phyloP scores from a whole-genome alignment of 2,888 invertebrate species.

The Andrena minutula region DNA sequence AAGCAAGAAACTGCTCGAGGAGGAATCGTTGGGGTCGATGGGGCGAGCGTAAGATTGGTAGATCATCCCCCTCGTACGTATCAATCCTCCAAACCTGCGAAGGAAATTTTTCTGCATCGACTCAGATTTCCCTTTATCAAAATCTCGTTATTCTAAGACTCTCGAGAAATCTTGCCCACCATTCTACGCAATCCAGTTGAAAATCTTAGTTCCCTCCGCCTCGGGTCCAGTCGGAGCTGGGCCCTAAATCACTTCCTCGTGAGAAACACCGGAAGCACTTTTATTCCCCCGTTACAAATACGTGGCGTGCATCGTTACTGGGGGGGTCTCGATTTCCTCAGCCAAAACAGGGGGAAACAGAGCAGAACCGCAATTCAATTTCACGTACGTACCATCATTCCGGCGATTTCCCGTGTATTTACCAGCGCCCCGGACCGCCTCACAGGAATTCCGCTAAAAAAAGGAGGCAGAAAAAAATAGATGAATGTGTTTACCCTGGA shows the following conservation, averaged over 20 bases:
- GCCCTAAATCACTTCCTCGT: no score
- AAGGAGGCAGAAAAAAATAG: background rate
- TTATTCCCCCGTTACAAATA: background rate
- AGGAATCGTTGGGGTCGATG: background rate
- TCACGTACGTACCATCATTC: background rate
- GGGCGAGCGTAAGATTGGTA: background rate
- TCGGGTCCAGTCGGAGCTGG: no score
- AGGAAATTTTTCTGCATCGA: no score
- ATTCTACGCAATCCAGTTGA: no score
- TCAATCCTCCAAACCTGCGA: background rate
- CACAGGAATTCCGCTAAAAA: background rate
- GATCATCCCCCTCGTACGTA: background rate
- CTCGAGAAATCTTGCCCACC: no score
- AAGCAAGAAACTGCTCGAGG: background rate
- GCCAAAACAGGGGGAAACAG: slow-evolving; percentile 1
- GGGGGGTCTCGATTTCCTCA: background rate
- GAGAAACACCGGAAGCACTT: background rate
- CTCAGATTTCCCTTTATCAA: no score
- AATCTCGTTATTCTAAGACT: no score
- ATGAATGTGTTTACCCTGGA: background rate
- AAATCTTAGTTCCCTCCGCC: no score
- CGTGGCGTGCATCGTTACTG: background rate
- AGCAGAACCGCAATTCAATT: slow-evolving; percentile 16
- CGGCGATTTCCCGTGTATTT: slow-evolving; percentile 2
- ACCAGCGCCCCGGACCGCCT: background rate